A percentile compares a stretch with the other conserved stretches of the same genome.
Evolutionary conservation across 2,888 invertebrate genomes (phyloP).

Genomic region (Zelleria hepariella): DNA sequence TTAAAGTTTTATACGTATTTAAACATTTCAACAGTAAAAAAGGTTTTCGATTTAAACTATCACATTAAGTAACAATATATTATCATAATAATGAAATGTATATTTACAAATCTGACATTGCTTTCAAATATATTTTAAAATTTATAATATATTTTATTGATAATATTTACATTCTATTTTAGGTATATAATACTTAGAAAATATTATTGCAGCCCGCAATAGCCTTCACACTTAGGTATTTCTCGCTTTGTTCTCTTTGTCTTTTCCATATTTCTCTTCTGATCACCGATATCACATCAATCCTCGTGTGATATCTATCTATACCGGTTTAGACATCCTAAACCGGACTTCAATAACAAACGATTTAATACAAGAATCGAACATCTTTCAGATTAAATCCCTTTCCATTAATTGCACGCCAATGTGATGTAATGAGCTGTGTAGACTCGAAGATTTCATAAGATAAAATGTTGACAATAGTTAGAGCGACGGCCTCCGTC

Average conservation of each 20-base stretch:
- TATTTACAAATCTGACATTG: conserved; percentile 59
- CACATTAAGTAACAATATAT: conserved; percentile 59
- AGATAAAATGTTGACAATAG: neutral
- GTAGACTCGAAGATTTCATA: neutral
- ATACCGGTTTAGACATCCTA: neutral
- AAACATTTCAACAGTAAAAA: conserved; percentile 43
- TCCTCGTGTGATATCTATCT: too few species aligned
- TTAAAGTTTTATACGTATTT: conserved; percentile 17
- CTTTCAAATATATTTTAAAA: conserved; percentile 41
- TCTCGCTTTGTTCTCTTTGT: neutral
- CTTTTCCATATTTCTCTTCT: neutral
- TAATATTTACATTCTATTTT: conserved; percentile 30
- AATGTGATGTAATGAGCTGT: neutral
- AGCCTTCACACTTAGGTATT: conserved; percentile 5
- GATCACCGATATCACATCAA: neutral
- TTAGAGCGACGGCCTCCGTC: neutral
- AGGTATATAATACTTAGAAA: conserved; percentile 51
- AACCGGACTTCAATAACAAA: neutral
- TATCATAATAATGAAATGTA: conserved; percentile 36
- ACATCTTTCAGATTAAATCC: neutral
- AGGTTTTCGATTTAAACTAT: conserved; percentile 40
- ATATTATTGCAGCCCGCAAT: conserved; percentile 61
- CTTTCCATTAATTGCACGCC: neutral
- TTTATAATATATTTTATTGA: conserved; percentile 23
- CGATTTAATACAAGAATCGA: neutral